Evolutionary conservation across 2,888 invertebrate species (phyloP).

Genomic region (Aphodius sticticus): DNA sequence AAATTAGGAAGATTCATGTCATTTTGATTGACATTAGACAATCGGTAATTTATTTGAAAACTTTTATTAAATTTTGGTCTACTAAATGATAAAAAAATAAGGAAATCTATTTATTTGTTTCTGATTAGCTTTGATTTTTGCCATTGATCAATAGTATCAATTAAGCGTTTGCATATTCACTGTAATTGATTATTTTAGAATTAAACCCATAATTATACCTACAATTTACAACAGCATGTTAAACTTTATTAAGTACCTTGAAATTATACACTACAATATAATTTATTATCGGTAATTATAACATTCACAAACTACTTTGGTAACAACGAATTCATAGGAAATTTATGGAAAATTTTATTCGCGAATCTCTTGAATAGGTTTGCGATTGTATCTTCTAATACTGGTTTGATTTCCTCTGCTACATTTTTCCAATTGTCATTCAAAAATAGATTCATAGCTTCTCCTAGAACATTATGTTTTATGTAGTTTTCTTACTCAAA

Average conservation of each 20-base stretch:
- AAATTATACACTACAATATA: neutral
- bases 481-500: neutral
- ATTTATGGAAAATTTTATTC: constrained; percentile 68
- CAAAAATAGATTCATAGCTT: constrained; percentile 77
- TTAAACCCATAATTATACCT: no score
- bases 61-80: no score
- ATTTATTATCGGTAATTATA: neutral
- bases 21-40: neutral
- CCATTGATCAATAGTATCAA: no score
- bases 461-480: constrained; percentile 60
- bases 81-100: no score
- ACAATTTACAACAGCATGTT: neutral
- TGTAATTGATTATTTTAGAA: no score
- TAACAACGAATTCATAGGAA: constrained; percentile 65
- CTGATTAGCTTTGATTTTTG: no score
- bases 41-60: neutral
- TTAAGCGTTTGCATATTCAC: no score
- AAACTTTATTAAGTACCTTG: neutral
- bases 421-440: constrained; percentile 81
- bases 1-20: neutral
- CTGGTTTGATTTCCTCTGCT: constrained; percentile 73
- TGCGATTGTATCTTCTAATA: constrained; percentile 71
- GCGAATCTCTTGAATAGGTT: constrained; percentile 66
- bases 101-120: no score
- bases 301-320: constrained; percentile 54